These are phyloP conservation scores for Centropyge bicolor DNA, from an alignment of 2,797 vertebrate genomes.

Conservation along the genomic window DNA sequence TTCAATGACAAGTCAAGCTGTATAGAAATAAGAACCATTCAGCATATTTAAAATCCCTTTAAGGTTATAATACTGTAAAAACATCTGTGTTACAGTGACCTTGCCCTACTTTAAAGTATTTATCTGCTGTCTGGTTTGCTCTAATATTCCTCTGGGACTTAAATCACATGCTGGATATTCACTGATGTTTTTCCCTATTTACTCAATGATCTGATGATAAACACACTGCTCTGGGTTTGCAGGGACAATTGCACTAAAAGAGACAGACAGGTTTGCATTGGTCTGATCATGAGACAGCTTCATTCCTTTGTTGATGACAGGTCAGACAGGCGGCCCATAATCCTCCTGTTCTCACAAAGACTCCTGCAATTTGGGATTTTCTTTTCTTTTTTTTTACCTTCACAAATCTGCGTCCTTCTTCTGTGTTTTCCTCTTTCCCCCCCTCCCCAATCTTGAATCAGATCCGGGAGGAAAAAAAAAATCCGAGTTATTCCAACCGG, in stretches of 20 bases:
- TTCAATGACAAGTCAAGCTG: background rate
- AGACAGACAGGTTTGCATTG: conserved; percentile 7
- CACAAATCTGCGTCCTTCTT: conserved; percentile 52
- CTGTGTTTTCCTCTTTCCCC: background rate
- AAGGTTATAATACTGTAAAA: background rate
- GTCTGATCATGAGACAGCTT: conserved; percentile 6
- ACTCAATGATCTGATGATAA: background rate
- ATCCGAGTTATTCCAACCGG: conserved; percentile 73
- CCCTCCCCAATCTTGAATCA: conserved; percentile 20
- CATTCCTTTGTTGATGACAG: conserved; percentile 77
- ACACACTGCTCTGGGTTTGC: background rate
- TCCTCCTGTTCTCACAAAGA: conserved; percentile 62
- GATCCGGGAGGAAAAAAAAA: conserved; percentile 31
- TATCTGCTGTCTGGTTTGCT: conserved; percentile 25
- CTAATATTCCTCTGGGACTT: conserved; percentile 43
- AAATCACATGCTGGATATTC: conserved; percentile 18
- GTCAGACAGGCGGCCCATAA: conserved; percentile 73
- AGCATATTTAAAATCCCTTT: background rate
- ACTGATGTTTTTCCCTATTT: conserved; percentile 5
- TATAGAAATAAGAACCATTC: background rate
- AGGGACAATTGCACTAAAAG: background rate
- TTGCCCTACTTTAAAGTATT: conserved; percentile 51
- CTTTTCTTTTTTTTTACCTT: conserved; percentile 68
- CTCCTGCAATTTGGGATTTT: background rate
- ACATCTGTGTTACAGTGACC: background rate